Conservation (phyloP, 2,113 vertebrate genomes). For the Salvator merianae region DNA sequence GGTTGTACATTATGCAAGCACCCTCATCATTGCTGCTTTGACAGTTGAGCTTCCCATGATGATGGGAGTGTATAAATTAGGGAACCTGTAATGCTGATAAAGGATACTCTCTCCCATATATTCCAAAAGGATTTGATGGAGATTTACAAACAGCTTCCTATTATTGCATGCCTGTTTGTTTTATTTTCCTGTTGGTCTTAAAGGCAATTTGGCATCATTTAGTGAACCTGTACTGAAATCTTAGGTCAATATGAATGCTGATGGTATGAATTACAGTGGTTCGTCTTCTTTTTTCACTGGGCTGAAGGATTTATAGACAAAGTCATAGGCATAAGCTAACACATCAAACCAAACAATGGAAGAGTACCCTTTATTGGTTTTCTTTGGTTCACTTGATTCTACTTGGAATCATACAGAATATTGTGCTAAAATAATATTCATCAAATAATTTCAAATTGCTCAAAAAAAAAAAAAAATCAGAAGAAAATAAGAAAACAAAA, state of each 20-base stretch:
- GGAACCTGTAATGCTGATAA: not conserved
- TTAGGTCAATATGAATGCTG: not conserved
- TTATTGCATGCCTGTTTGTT: not conserved
- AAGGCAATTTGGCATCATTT: slow-evolving; percentile 6
- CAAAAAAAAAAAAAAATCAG: too few species aligned
- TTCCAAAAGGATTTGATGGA: not conserved
- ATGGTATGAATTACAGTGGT: not conserved
- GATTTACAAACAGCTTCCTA: not conserved
- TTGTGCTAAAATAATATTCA: not conserved
- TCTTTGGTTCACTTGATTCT: rapidly evolving
- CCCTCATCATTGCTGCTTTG: not conserved
- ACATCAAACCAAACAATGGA: slow-evolving; percentile 2
- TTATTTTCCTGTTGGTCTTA: slow-evolving; percentile 1
- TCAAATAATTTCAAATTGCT: not conserved
- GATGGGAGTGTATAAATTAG: not conserved
- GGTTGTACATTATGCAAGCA: not conserved
- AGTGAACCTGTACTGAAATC: not conserved
- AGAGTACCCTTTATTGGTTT: not conserved
- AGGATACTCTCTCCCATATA: not conserved
- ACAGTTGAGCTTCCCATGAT: not conserved
- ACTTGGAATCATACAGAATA: not conserved
- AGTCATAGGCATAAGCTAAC: too few species aligned
- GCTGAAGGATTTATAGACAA: not conserved
- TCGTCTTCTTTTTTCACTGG: not conserved
- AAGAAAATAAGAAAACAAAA: too few species aligned